Evolutionary conservation across 1,140 invertebrate species (phyloP), one percentile per base, ranked within the genome.

Genomic region (Vanessa tameamea): DNA sequence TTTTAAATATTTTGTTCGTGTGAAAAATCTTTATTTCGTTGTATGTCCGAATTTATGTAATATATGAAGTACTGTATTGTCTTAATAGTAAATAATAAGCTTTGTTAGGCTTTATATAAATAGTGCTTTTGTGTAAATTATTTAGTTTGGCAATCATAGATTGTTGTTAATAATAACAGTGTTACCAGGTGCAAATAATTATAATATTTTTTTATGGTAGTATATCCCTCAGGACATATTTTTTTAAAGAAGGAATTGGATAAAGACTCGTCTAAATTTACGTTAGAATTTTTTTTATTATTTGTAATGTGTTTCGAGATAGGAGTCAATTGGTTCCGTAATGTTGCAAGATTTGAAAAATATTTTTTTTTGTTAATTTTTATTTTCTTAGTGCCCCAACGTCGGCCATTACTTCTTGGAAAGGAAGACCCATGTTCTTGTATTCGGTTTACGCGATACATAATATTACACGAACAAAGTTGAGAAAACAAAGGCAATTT

Each of bases 401-500:
- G 47, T 31, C 63, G 23, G 14, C 55, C 69, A 12, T 31, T 15
- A 15, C 23, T 3, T 57, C 76, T 43, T 79, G 77, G 78, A 69
- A 81, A 16, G 81, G 57, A 66, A 78, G 71, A 53, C 79, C 86
- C 9, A 75, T 73, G 59, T 85, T 88, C 61, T 84, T 90, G 70
- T 64, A 75, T 13, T 85, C 84, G 11, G 79, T 90, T 64, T 89
- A 83, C 50, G 82, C 86, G 15, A 88, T 90, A 76, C 88, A 90
- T 53, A 88, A 90, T 61, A 83, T 90, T 73, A 84, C 87, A 12
- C 84, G 79, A 11, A 67, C 69, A 8, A 71, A 79, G 57, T 73
- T 82, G 26, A 76, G 69, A 61, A 66, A 64, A 65, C 50, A 43
- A 37, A 20, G 57, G 43, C 3, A 20, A 15, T 69, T 55, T 16